Percentiles rank a stretch among this genome's conserved stretches.
These are phyloP conservation scores for Hydrozoanthus gracilis DNA, from an alignment of 92 coral and sea anemone genomes.

Conservation along the genomic window DNA sequence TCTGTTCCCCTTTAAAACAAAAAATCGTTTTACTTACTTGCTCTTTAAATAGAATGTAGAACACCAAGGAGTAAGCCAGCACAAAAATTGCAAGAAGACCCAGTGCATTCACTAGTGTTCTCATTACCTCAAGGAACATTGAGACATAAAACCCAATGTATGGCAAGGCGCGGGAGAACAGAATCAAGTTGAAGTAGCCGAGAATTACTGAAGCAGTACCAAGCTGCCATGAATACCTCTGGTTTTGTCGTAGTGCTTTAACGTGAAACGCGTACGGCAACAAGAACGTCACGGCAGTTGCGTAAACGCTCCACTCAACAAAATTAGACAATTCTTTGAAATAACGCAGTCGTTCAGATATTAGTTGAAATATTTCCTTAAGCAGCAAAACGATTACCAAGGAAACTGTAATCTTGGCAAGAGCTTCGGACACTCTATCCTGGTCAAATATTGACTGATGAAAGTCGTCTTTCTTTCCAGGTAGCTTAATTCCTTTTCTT, in stretches of 20 bases:
- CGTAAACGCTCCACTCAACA: conserved; percentile 86
- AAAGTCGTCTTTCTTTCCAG: not conserved
- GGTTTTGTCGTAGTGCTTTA: not conserved
- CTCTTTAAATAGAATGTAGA: conserved; percentile 82
- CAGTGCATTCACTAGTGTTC: conserved; percentile 70
- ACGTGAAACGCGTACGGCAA: conserved; percentile 54
- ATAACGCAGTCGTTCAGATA: conserved; percentile 56
- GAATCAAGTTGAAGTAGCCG: conserved; percentile 75
- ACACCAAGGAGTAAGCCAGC: conserved; percentile 81
- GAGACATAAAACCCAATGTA: conserved; percentile 84
- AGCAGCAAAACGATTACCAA: conserved; percentile 59
- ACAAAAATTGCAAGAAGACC: conserved; percentile 69
- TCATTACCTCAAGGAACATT: conserved; percentile 86
- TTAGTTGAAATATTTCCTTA: conserved; percentile 78
- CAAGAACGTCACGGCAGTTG: conserved; percentile 68
- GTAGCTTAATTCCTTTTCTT: conserved; percentile 47
- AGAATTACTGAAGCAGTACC: conserved; percentile 75
- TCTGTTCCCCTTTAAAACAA: no score
- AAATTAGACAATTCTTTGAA: conserved; percentile 68
- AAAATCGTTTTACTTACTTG: conserved; percentile 61
- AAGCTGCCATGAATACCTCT: conserved; percentile 65
- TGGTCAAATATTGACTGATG: conserved; percentile 3
- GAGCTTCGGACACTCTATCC: not conserved
- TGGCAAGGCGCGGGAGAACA: conserved; percentile 67
- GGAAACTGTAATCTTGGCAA: conserved; percentile 47